Base-by-base conservation (phyloP, 2,888 invertebrate genomes). In the Terebella lapidaria region DNA sequence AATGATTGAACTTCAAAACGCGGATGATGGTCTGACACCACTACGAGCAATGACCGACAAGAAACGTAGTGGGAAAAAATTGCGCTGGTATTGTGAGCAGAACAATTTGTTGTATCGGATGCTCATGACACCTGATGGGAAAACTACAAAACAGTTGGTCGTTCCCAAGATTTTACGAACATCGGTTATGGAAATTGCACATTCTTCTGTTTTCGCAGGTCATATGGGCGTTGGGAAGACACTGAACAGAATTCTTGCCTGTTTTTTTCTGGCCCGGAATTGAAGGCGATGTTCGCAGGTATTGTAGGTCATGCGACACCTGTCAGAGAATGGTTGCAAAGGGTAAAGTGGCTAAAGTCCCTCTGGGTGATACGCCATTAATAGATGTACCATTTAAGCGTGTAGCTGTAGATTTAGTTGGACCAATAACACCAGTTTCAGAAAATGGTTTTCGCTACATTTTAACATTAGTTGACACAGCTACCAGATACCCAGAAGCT, bases 371-470 rank as follows among this genome's bases (percentile, higher is more conserved):
- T 2, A 46, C 56, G 56, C 59, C 59, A 22, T 2, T 59, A 10
- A 59, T 59, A 24, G 42, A 29, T 3, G 26, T 22, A 3, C 56
- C 59, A 4, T 59, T 59, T 49, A 47, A 59, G 25, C 25, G 59
- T n/a, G 29, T 56, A 3, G 59, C 59, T 27, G 49, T 56, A 27
- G 57, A 57, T 29, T 22, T 57, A 3, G 24, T 57, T 5, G 57
- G 57, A 18, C 52, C 57, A 5, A 61, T 71, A 27, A 24, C 58
- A 2, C 64, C 64, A 15, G n/a, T 52, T 15, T 64, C 58, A 22
- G 60, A 62, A 26, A 18, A 29, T 20, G 66, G 66, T 18, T 54
- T 67, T 45, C 45, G 61, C 10, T 69, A 67, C 54, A 61, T 69
- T 10, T 42, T 69, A 2, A 61, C 58, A 0, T 1, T 66, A 1